Percentiles rank a stretch among this genome's conserved stretches.
Conservation (phyloP, 2,797 vertebrate genomes). For the Remorina albescens region DNA sequence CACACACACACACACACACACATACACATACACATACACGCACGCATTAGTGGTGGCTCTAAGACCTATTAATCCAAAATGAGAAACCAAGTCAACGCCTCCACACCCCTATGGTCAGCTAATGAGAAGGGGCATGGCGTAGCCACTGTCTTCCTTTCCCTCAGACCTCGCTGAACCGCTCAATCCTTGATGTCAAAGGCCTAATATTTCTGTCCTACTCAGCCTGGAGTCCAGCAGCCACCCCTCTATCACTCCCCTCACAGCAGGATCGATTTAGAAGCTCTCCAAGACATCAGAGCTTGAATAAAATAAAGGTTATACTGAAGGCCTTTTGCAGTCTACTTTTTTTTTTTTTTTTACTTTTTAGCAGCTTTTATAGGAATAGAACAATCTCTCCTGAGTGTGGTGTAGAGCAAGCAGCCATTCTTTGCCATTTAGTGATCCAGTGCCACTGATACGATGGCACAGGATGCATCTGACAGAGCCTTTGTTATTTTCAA, state of each 20-base stretch:
- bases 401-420: constrained; percentile 35
- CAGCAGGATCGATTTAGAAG: constrained; percentile 70
- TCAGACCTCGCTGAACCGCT: too few species aligned
- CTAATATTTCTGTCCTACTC: constrained; percentile 73
- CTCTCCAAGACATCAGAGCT: constrained; percentile 56
- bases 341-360: constrained; percentile 5
- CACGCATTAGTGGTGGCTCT: constrained; percentile 41
- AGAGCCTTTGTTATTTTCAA: constrained; percentile 79
- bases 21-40: too few species aligned
- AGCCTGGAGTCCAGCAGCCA: constrained; percentile 54
- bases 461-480: constrained; percentile 70
- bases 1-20: not conserved
- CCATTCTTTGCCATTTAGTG: constrained; percentile 53
- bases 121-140: constrained; percentile 78
- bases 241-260: constrained; percentile 31
- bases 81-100: constrained; percentile 76
- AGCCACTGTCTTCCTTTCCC: constrained; percentile 56
- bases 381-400: constrained; percentile 22
- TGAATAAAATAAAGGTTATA: constrained; percentile 48
- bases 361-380: constrained; percentile 14
- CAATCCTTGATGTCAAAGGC: constrained; percentile 83
- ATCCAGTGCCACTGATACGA: constrained; percentile 59
- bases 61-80: constrained; percentile 72
- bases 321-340: constrained; percentile 16
- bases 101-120: constrained; percentile 71